phyloP scores from a whole-genome alignment of 2,113 vertebrate genomes.

The Petrocephalus microphthalmus region DNA sequence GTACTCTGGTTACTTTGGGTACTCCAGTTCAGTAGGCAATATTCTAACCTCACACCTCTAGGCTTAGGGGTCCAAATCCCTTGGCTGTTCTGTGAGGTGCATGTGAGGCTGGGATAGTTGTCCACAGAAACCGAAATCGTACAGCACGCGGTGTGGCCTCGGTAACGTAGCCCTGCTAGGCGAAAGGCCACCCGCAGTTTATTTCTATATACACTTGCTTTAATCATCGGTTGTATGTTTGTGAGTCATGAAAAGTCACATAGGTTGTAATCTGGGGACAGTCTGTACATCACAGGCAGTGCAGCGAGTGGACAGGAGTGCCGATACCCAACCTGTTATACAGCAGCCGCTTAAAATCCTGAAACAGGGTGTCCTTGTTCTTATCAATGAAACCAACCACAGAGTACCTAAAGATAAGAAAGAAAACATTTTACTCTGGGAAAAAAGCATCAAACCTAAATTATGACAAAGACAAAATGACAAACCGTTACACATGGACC shows the following conservation, averaged over 20 bases:
- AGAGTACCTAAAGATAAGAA: constrained; percentile 72
- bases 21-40: neutral
- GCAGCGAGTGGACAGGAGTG: neutral
- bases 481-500: neutral
- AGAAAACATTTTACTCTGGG: neutral
- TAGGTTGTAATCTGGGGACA: neutral
- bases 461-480: neutral
- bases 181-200: neutral
- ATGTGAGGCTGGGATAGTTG: neutral
- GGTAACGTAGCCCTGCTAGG: neutral
- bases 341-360: constrained; percentile 95
- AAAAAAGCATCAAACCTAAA: neutral
- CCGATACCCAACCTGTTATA: constrained; percentile 83
- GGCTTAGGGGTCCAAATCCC: neutral
- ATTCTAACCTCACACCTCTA: neutral
- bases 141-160: neutral
- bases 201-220: neutral
- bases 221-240: neutral
- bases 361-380: constrained; percentile 98
- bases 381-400: constrained; percentile 95
- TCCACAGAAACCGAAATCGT: neutral
- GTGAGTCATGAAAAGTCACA: neutral
- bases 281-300: neutral
- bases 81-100: neutral
- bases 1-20: neutral